Base-by-base conservation (phyloP, 2,113 vertebrate species). In the Ophthalmolycus amberensis region DNA sequence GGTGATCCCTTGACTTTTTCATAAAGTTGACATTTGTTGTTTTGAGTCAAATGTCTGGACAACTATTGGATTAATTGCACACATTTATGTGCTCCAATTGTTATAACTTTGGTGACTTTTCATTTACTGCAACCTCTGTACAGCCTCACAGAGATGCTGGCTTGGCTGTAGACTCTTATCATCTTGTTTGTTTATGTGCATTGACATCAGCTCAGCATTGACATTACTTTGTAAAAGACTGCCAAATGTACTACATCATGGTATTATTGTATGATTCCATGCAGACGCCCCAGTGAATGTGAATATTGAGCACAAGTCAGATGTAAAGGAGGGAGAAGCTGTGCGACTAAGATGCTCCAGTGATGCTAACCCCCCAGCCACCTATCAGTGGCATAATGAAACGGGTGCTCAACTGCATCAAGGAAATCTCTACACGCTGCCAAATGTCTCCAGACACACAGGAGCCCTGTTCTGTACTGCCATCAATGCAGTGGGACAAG, bases 251-350 rank as follows among this genome's bases (percentile, higher is more conserved):
- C 2, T 20, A 44, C 22, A 52, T 14, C 18, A n/a, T 20, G 12
- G 34, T 18, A 40, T 60, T 37, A 59, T 18, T 64, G 25, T 66
- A 3, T 29, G 15, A 83, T 54, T 75, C 64, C 9, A 6, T 76
- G 52, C 80, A 94, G 94, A 94, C 8, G 77, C 89, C 1, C 94
- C 94, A 1, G 65, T 84, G 18, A 78, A 90, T 29, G 92, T 94
- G 40, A 73, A 2, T 0, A 82, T 93, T 5, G 54, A 83, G 1
- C 81, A 74, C 52, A 40, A 80, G n/a, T 10, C 67, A 0, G 15
- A 64, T 1, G 75, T 92, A 11, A 83, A 25, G 63, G 94, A 95
- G 42, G 93, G 93, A 22, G 88, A 88, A 18, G 15, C 60, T 40
- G 84, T 91, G 32, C 27, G 1, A 15, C 69, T 94, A 67, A 86